Percentiles rank a stretch among this genome's conserved stretches.
Conservation (phyloP, 2,113 vertebrate genomes). For the Mesembrinibis cayennensis region DNA sequence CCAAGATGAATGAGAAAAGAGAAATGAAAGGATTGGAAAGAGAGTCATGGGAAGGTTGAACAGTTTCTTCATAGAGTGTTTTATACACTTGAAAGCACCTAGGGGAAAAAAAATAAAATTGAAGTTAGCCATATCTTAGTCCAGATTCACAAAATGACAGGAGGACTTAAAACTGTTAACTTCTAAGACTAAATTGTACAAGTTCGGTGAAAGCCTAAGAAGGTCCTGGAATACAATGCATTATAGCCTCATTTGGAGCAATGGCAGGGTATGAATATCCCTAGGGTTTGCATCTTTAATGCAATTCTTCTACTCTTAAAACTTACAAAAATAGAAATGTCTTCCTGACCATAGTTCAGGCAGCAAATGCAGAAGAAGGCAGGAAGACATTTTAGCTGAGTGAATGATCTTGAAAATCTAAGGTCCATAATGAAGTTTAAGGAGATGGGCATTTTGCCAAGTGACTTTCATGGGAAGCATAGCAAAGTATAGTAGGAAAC, state of each 20-base stretch:
- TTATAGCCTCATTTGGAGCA: not conserved
- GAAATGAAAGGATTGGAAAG: not conserved
- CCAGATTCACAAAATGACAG: not conserved
- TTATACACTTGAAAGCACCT: not conserved
- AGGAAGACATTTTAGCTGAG: not conserved
- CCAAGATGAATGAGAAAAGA: not conserved
- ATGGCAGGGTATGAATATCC: not conserved
- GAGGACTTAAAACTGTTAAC: not conserved
- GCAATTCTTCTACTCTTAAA: not conserved
- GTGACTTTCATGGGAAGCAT: not conserved
- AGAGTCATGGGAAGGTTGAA: not conserved
- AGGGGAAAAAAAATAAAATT: not conserved
- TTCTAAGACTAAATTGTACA: not conserved
- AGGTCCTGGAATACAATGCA: not conserved
- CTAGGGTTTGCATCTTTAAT: not conserved
- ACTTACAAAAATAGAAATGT: not conserved
- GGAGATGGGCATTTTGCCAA: not conserved
- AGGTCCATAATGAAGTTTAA: not conserved
- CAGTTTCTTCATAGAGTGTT: not conserved
- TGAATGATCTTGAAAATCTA: not conserved
- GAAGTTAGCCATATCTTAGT: not conserved
- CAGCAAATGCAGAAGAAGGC: not conserved
- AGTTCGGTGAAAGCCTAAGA: not conserved
- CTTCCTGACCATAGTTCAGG: not conserved
- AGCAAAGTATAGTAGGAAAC: not conserved